Base-by-base conservation (phyloP, 2,797 vertebrate genomes). In the Babyrousa celebensis region DNA sequence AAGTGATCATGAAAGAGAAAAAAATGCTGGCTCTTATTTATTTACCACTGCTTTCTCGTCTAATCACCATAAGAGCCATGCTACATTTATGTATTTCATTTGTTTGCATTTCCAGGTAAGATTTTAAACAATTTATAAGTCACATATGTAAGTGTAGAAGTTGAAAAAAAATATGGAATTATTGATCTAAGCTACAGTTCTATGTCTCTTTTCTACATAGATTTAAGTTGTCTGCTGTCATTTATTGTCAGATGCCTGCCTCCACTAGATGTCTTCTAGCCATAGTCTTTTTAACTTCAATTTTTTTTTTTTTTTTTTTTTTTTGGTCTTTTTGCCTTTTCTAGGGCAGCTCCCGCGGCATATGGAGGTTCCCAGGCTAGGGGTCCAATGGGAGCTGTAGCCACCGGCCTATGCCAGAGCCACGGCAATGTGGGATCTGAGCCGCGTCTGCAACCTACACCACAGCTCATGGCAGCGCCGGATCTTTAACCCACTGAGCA, bases 111-210 rank as follows among this genome's bases (percentile, higher is more conserved):
- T 67, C 0, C 16, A 71, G 9, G 25, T 43, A 54, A 90, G 25
- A 5, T 32, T 85, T 85, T 5, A 62, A 56, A 65, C 48, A 77
- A 77, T 54, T 20, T 10, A 48, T 62, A 86, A 77, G 29, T 91
- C 27, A 21, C 43, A 87, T 58, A 29, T 17, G 58, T 68, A 56
- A 88, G 78, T 7, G 54, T 12, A 78, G 78, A 71, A 67, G 14
- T 91, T 84, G 15, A 40, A 21, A 84, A 84, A 48, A 71, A 82
- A 32, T 65, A 92, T 17, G 52, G 56, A 82, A 54, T 77, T 89
- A 70, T 40, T 78, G 36, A 83, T 32, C 25, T 29, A 77, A 89
- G 43, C 48, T 40, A 48, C 6, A n/a, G 63, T 36, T 78, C 5
- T 40, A 5, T 27, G 10, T 75, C 23, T 63, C 32, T 40, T 89